Percentiles rank a stretch among this genome's conserved stretches.
phyloP scores from a whole-genome alignment of 2,888 invertebrate genomes.

The Euphydryas editha region DNA sequence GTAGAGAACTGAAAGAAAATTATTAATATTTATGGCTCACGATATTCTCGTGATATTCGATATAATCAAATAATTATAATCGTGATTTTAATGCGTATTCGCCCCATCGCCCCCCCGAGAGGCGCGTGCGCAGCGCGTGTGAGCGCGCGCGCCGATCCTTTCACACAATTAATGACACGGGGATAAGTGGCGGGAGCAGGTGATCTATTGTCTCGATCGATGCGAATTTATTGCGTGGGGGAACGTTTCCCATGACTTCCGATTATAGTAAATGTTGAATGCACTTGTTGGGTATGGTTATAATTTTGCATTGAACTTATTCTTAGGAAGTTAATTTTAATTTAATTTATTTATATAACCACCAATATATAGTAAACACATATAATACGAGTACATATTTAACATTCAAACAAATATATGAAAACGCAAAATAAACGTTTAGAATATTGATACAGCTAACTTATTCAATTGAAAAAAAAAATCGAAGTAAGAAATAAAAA shows the following conservation, averaged over 20 bases:
- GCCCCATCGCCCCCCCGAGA: constrained; percentile 23
- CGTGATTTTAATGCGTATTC: constrained; percentile 18
- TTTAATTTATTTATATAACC: neutral
- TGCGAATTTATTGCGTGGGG: constrained; percentile 23
- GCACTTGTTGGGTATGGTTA: neutral
- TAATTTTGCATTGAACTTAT: neutral
- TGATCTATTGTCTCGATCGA: constrained; percentile 35
- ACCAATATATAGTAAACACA: too few relatives aligned
- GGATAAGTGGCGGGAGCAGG: constrained; percentile 33
- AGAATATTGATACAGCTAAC: too few relatives aligned
- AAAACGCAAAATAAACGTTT: too few relatives aligned
- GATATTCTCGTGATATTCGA: neutral
- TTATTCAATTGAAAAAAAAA: too few relatives aligned
- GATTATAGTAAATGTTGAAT: neutral
- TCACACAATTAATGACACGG: constrained; percentile 45
- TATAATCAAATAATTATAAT: neutral
- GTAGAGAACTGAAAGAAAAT: neutral
- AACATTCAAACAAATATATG: too few relatives aligned
- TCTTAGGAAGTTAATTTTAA: neutral
- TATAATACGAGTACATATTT: too few relatives aligned
- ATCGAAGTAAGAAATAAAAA: too few relatives aligned
- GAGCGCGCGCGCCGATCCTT: constrained; percentile 47
- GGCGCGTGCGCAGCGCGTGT: constrained; percentile 55
- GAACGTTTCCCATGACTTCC: constrained; percentile 22
- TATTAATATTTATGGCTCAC: neutral